Evolutionary conservation across 2,888 invertebrate species (phyloP).

Genomic region (Leucoma salicis): DNA sequence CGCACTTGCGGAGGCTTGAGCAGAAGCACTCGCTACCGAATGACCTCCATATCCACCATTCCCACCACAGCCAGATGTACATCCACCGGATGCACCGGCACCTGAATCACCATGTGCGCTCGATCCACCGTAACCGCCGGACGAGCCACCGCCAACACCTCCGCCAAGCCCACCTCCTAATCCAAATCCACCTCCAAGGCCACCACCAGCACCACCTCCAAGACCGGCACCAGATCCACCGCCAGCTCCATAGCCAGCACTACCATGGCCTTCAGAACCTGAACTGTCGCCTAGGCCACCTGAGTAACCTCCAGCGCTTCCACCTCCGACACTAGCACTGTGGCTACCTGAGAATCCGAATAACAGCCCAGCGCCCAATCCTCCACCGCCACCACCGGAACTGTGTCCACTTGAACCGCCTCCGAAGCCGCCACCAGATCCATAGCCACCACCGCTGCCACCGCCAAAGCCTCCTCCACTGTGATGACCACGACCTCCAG

Average conservation of each 20-base stretch:
- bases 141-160: constrained; percentile 3
- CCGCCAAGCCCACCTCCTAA: constrained; percentile 12
- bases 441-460: constrained; percentile 9
- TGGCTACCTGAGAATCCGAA: constrained; percentile 40
- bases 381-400: constrained; percentile 30
- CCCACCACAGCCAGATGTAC: constrained; percentile 22
- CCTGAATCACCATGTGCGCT: neutral
- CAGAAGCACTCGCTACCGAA: constrained; percentile 46
- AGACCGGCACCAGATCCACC: neutral
- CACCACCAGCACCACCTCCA: neutral
- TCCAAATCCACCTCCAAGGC: constrained; percentile 13
- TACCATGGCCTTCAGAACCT: neutral
- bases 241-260: neutral
- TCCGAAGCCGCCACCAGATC: neutral
- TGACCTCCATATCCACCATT: constrained; percentile 37
- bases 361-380: no score
- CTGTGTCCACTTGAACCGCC: constrained; percentile 22
- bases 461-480: constrained; percentile 1
- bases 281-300: constrained; percentile 1
- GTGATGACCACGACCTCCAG: neutral
- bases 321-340: constrained; percentile 21
- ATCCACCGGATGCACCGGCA: constrained; percentile 11
- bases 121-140: constrained; percentile 21
- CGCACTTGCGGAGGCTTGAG: constrained; percentile 56
- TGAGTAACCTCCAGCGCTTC: constrained; percentile 21